These are phyloP conservation scores for Mercenaria mercenaria DNA, from an alignment of 1,140 invertebrate species.

Conservation along the genomic window DNA sequence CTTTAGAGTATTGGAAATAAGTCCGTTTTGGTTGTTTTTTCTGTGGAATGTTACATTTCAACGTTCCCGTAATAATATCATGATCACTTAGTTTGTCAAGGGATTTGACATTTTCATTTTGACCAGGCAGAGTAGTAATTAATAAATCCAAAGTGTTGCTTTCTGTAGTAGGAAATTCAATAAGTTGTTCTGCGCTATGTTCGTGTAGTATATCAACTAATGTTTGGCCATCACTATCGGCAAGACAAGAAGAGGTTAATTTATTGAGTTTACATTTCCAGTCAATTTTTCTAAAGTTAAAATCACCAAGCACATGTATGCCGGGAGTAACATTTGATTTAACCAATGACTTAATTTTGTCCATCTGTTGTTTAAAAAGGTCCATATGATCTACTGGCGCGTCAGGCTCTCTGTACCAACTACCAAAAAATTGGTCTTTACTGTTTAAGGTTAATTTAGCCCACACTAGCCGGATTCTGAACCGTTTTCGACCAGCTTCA, in stretches of 20 bases:
- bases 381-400: background rate
- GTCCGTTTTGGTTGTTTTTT: background rate
- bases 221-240: background rate
- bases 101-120: background rate
- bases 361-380: background rate
- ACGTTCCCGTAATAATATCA: background rate
- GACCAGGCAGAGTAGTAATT: background rate
- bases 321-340: background rate
- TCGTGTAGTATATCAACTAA: background rate
- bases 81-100: background rate
- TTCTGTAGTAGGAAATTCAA: constrained; percentile 17
- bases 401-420: background rate
- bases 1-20: background rate
- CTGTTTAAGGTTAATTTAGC: background rate
- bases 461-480: background rate
- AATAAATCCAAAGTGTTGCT: constrained; percentile 48
- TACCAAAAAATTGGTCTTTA: background rate
- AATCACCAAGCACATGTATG: background rate
- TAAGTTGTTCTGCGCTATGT: background rate
- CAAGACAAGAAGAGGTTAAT: background rate
- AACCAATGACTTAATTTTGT: background rate
- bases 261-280: background rate
- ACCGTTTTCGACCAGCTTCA: background rate
- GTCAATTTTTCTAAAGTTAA: background rate
- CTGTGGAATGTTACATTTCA: background rate